These are phyloP conservation scores for Parthenolecanium corni DNA, from an alignment of 2,888 invertebrate species.

Conservation along the genomic window DNA sequence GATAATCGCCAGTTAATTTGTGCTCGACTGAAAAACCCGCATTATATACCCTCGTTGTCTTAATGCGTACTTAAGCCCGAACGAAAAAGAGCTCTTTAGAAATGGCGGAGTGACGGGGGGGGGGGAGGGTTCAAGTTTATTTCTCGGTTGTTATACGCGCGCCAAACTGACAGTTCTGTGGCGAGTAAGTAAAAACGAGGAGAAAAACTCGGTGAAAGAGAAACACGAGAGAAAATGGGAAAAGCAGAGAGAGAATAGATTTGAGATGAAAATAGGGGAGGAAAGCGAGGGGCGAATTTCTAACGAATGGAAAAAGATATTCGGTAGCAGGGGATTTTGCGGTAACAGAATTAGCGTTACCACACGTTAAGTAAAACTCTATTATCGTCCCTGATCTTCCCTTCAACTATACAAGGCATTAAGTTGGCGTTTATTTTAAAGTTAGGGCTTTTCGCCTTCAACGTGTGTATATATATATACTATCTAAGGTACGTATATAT, in stretches of 20 bases:
- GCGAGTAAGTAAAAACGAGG: neutral
- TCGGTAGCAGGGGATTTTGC: neutral
- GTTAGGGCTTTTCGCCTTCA: slow-evolving; percentile 7
- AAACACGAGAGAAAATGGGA: too few relatives aligned
- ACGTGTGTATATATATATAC: neutral
- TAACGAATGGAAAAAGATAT: neutral
- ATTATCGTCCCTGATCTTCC: slow-evolving; percentile 24
- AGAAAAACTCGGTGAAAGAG: too few relatives aligned
- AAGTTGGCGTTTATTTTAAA: slow-evolving; percentile 22
- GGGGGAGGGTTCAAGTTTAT: neutral
- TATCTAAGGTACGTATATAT: too few relatives aligned
- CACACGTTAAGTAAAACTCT: slow-evolving; percentile 25
- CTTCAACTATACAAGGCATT: slow-evolving; percentile 13
- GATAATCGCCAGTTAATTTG: neutral
- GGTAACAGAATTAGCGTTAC: slow-evolving; percentile 25
- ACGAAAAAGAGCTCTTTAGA: slow-evolving; percentile 5
- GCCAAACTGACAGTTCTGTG: neutral
- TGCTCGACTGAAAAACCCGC: slow-evolving; percentile 1
- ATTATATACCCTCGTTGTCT: neutral
- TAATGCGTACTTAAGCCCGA: slow-evolving; percentile 8
- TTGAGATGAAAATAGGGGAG: slow-evolving; percentile 8
- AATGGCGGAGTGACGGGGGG: slow-evolving; percentile 5
- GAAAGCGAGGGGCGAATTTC: neutral
- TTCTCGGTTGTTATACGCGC: slow-evolving; percentile 8
- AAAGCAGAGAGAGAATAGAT: too few relatives aligned